Base-by-base conservation (phyloP, 1,140 invertebrate genomes). In the Glossosoma conforme region DNA sequence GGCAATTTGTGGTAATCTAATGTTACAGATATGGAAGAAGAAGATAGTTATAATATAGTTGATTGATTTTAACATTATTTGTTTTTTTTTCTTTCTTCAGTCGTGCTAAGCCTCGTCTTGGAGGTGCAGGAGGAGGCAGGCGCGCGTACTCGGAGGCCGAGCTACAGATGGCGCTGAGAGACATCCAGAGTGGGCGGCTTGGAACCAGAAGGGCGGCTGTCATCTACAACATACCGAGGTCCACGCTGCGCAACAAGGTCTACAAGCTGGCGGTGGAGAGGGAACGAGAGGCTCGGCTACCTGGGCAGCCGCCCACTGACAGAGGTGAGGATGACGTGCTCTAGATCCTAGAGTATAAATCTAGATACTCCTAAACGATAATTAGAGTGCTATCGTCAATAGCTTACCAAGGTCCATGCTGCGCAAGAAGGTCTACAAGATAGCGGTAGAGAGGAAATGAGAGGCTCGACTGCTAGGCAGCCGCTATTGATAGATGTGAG, bases 371-470 rank as follows among this genome's bases (percentile, higher is more conserved):
- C n/a, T n/a, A n/a, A n/a, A n/a, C n/a, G n/a, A n/a, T n/a, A n/a
- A n/a, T n/a, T n/a, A n/a, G n/a, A n/a, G n/a, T n/a, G 90, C 94
- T 24, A 90, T 91, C 20, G 86, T 96, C 53, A 97, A 97, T 69
- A 92, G 93, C 48, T 95, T 97, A 65, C 94, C 94, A 3, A 79
- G 94, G 44, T 96, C 93, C 44, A 97, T 93, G 2, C 78, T 98
- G 4, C 80, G 93, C 32, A 97, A 97, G 74, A 97, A 97, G 77
- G 84, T 89, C 61, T 94, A 90, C 77, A 94, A 93, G 68, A 74
- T 91, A 61, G 85, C 87, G 24, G 75, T 84, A 69, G 86, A 84
- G 62, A 70, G 77, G 45, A 81, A 84, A 64, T 73, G 82, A 44
- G 77, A 82, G 65, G 69, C 69, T 59, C 62, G 69, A 68, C 64